phyloP scores from a whole-genome alignment of 2,888 invertebrate genomes.

The Malthinus flaveolus region DNA sequence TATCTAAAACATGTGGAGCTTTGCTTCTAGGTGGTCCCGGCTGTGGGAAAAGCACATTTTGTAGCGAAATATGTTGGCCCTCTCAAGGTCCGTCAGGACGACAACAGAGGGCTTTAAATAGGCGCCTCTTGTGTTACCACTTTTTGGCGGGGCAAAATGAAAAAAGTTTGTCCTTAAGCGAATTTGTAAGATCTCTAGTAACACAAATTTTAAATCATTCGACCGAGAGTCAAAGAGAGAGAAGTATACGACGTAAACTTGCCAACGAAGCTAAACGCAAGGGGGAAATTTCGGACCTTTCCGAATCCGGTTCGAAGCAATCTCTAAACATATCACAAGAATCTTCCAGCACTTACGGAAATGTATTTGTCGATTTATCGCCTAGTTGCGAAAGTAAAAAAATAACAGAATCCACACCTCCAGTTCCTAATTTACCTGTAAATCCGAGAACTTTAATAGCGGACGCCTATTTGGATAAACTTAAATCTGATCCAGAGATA shows the following conservation, averaged over 20 bases:
- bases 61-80: conserved; percentile 77
- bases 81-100: conserved; percentile 67
- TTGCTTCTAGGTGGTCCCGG: conserved; percentile 87
- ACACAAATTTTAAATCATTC: conserved; percentile 82
- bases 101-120: conserved; percentile 73
- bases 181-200: conserved; percentile 83
- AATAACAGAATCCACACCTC: conserved; percentile 47
- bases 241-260: conserved; percentile 49
- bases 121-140: conserved; percentile 83
- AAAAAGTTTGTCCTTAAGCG: conserved; percentile 80
- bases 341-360: conserved; percentile 44
- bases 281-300: conserved; percentile 5
- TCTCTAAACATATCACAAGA: conserved; percentile 38
- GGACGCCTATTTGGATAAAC: conserved; percentile 78
- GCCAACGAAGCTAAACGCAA: conserved; percentile 36
- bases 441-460: conserved; percentile 69
- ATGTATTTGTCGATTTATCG: conserved; percentile 45
- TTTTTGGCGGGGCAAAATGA: conserved; percentile 86
- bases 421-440: conserved; percentile 57
- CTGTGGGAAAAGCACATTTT: conserved; percentile 91
- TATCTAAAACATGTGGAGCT: conserved; percentile 85
- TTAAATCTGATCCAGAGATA: conserved; percentile 78
- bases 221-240: conserved; percentile 55
- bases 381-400: conserved; percentile 42
- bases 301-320: conserved; percentile 19